Base-by-base conservation (phyloP, 2,113 vertebrate species). In the Regulus satrapa region DNA sequence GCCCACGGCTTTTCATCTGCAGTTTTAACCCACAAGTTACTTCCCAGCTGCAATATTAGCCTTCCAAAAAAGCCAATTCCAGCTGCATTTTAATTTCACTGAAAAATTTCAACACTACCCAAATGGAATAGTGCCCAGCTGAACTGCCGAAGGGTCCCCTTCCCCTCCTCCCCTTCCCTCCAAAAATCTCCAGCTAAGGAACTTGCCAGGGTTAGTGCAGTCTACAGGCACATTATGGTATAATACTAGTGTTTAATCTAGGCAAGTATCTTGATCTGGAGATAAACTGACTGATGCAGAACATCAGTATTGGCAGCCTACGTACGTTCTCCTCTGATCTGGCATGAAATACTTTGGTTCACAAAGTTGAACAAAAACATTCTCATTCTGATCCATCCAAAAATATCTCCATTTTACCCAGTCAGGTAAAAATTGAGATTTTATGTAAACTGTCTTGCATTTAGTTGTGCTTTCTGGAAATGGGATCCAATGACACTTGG, bases 141-240 rank as follows among this genome's bases (percentile, higher is more conserved):
- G 83, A 88, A 71, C 2, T 6, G 49, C 45, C n/a, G 45, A 29
- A 32, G 40, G 56, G 48, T 38, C 20, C 36, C 40, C 29, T 82
- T 90, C 10, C 18, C 21, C 21, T 75, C 23, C 11, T 14, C 31
- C 49, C 20, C 16, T 62, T 69, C 17, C n/a, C 31, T 61, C 69
- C 0, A 0, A 62, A 28, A 1, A 2, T 0, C 21, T 76, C 19
- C 76, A 83, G 51, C 4, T 38, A 32, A n/a, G 0, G 1, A 61
- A 62, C 3, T 73, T 34, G 7, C 20, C 46, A 54, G 18, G 29
- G 43, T 29, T 85, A 32, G 12, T 92, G 51, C 13, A 48, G 54
- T 25, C 54, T 56, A 10, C 28, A 28, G 26, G 31, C 17, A 66
- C 54, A 51, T 62, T 19, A 20, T 7, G 4, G 15, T 46, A 20